Percentiles rank a stretch among this genome's conserved stretches.
phyloP scores from a whole-genome alignment of 2,113 vertebrate species.

The Cynocephalus volans region DNA sequence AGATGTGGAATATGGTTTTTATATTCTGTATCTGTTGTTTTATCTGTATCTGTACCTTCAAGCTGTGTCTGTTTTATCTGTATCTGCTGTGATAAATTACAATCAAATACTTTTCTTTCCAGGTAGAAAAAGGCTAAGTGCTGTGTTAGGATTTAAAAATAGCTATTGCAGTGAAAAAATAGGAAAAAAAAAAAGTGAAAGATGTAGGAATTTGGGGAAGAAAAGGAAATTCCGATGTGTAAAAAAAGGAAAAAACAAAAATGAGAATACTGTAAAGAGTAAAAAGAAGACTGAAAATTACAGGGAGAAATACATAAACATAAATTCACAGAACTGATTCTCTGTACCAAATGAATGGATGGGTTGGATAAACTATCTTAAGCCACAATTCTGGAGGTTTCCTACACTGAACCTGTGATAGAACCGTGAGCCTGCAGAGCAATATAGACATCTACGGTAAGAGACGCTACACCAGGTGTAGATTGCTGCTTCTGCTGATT shows the following conservation, averaged over 20 bases:
- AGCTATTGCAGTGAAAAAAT: background rate
- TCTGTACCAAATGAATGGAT: background rate
- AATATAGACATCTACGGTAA: background rate
- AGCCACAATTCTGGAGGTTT: background rate
- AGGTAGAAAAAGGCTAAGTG: background rate
- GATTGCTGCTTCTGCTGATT: background rate
- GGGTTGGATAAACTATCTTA: background rate
- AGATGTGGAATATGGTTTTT: background rate
- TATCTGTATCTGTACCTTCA: background rate
- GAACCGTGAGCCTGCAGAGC: background rate
- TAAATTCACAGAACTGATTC: background rate
- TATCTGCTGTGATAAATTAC: background rate
- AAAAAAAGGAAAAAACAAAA: slow-evolving; percentile 53
- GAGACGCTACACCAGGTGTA: background rate
- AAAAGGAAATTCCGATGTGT: slow-evolving; percentile 29
- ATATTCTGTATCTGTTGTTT: background rate
- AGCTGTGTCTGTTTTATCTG: background rate
- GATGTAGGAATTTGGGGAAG: slow-evolving; percentile 3
- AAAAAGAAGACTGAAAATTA: background rate
- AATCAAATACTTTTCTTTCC: background rate
- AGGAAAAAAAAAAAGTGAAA: background rate
- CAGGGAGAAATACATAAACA: background rate
- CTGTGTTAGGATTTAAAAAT: slow-evolving; percentile 13
- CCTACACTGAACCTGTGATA: background rate
- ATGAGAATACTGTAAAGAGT: background rate